These are phyloP conservation scores for Oryzias celebensis DNA, from an alignment of 2,113 vertebrate species.

Conservation along the genomic window DNA sequence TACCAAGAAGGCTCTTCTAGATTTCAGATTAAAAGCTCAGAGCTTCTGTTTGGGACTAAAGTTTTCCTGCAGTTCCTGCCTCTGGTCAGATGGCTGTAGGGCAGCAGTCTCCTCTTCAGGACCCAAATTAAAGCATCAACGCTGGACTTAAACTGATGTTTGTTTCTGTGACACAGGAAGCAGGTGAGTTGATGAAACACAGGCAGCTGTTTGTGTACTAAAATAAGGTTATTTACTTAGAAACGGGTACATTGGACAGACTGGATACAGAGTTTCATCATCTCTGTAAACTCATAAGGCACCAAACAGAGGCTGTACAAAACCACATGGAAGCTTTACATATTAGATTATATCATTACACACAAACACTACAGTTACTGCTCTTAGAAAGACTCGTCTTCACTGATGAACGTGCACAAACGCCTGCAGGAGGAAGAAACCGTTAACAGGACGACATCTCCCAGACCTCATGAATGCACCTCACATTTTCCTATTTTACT, in stretches of 20 bases:
- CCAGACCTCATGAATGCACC: no score
- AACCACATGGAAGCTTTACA: conserved; percentile 74
- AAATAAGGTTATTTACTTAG: conserved; percentile 99
- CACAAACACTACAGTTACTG: conserved; percentile 65
- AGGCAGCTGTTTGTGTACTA: conserved; percentile 77
- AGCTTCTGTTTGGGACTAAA: no score
- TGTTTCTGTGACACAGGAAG: not conserved
- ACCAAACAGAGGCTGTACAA: conserved; percentile 91
- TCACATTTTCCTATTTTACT: no score
- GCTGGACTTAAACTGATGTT: no score
- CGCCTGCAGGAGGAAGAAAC: not conserved
- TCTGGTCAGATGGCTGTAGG: no score
- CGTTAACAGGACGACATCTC: not conserved
- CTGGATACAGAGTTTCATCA: conserved; percentile 85
- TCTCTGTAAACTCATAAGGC: conserved; percentile 92
- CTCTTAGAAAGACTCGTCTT: conserved; percentile 54
- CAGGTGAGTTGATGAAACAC: conserved; percentile 1
- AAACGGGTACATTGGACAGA: conserved; percentile 93
- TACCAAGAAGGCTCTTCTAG: no score
- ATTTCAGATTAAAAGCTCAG: no score
- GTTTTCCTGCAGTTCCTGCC: no score
- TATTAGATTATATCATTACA: conserved; percentile 83
- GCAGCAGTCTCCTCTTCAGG: no score
- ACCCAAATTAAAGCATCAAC: no score
- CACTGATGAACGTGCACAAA: not conserved